A percentile compares a stretch with the other conserved stretches of the same genome.
Evolutionary conservation across 2,797 vertebrate genomes (phyloP).

Genomic region (Poeciliopsis turneri): DNA sequence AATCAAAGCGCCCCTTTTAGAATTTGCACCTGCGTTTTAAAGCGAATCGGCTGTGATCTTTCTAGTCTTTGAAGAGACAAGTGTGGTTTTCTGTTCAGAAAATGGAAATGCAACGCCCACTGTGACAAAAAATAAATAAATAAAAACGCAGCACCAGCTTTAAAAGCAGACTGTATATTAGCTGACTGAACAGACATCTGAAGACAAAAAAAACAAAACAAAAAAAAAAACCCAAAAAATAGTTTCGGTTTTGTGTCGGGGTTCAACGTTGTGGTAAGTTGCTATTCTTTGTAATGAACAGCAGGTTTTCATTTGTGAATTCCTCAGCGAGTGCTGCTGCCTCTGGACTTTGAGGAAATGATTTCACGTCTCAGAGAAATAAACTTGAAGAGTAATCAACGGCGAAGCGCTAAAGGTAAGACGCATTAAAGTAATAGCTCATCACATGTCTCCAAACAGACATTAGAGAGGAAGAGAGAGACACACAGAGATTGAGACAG

Average conservation of each 20-base stretch:
- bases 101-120: conserved; percentile 38
- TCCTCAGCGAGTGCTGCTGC: conserved; percentile 5
- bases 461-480: conserved; percentile 40
- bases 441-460: conserved; percentile 55
- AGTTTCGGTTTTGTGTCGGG: conserved; percentile 12
- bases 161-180: conserved; percentile 47
- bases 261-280: not conserved
- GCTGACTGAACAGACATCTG: conserved; percentile 36
- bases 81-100: conserved; percentile 46
- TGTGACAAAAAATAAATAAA: conserved; percentile 48
- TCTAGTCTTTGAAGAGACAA: conserved; percentile 60
- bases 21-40: conserved; percentile 58
- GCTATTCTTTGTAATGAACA: conserved; percentile 4
- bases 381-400: not conserved
- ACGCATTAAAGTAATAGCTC: conserved; percentile 54
- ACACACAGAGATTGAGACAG: conserved; percentile 12
- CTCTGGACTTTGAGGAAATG: not conserved
- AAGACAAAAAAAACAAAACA: not conserved
- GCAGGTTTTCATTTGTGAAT: not conserved
- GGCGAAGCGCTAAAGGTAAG: conserved; percentile 42
- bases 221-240: not conserved
- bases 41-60: conserved; percentile 56
- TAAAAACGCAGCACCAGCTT: conserved; percentile 50
- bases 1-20: conserved; percentile 62
- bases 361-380: conserved; percentile 1